Base-by-base conservation (phyloP, 2,113 vertebrate species). In the Cynocephalus volans region DNA sequence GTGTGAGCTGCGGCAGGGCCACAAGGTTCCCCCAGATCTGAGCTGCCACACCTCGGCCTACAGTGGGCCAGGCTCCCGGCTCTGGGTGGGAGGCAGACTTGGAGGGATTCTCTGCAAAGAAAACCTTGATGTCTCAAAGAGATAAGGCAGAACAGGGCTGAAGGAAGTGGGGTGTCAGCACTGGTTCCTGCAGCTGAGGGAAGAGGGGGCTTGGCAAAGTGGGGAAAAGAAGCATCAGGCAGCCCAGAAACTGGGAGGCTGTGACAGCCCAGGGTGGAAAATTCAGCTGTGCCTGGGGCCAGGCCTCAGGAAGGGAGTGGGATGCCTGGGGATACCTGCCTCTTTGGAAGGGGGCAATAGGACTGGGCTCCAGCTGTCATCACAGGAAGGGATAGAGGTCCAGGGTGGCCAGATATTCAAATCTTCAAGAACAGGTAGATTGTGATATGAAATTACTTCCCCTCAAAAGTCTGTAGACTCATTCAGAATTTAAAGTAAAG, bases 401-500 rank as follows among this genome's bases (percentile, higher is more conserved):
- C 64, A 8, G 26, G 28, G 21, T 50, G 67, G 15, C n/a, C 70
- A 85, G 52, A 24, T 64, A 28, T 48, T 88, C 10, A 15, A 54
- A 77, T 65, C 73, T 17, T 92, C n/a, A 72, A 50, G 18, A 60
- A 14, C 58, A 26, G 33, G 60, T 70, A 36, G 64, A 41, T 88
- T 84, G 90, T 94, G 69, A n/a, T 48, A 18, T 58, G 65, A 56
- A 56, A 17, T 87, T 15, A 58, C 56, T 77, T 87, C 10, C 28
- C 17, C 65, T 91, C n/a, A 64, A 31, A 45, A 84, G 28, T 88
- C 62, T 67, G 7, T 21, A 76, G 73, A 86, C 54, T 36, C 76
- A 56, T 84, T 87, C 31, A 28, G 24, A 72, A 64, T 93, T 94
- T 80, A 86, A 73, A 96, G 56, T 52, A 10, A 54, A 75, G 28